Conservation (phyloP, 2,797 vertebrate species). For the Gastrophryne carolinensis region DNA sequence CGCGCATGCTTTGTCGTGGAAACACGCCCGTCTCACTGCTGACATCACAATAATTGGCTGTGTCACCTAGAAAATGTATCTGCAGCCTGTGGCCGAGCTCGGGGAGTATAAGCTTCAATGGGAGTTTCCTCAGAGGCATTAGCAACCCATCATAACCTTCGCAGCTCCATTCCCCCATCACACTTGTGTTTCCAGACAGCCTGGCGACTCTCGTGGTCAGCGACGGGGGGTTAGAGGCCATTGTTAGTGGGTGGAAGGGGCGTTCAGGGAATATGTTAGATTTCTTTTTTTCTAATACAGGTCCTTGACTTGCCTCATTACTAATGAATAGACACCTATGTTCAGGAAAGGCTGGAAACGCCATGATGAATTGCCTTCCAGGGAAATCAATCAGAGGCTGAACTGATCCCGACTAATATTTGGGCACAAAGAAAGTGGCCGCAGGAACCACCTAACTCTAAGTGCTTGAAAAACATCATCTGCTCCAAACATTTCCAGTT, state of each 20-base stretch:
- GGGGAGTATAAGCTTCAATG: constrained; percentile 14
- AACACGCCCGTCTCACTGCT: neutral
- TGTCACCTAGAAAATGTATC: constrained; percentile 12
- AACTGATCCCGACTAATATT: neutral
- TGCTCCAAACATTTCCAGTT: too few relatives aligned
- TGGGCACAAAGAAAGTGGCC: too few relatives aligned
- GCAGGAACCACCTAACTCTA: too few relatives aligned
- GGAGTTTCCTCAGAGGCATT: neutral
- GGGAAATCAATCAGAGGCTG: neutral
- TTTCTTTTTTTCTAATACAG: constrained; percentile 13
- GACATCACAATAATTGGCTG: constrained; percentile 17
- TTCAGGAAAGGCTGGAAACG: neutral
- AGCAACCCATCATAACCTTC: constrained; percentile 15
- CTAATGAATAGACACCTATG: constrained; percentile 1
- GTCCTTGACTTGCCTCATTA: neutral
- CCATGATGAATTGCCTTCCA: neutral
- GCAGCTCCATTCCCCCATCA: constrained; percentile 11
- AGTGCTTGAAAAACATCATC: too few relatives aligned
- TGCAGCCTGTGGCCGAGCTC: constrained; percentile 7
- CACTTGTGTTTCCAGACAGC: constrained; percentile 28
- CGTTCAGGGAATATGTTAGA: constrained; percentile 9
- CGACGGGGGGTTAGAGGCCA: constrained; percentile 39
- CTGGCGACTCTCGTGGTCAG: constrained; percentile 35
- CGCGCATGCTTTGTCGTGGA: too few relatives aligned
- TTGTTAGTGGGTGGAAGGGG: constrained; percentile 13